These are phyloP conservation scores for Heteractis magnifica DNA, from an alignment of 92 coral and sea anemone genomes.

Conservation along the genomic window DNA sequence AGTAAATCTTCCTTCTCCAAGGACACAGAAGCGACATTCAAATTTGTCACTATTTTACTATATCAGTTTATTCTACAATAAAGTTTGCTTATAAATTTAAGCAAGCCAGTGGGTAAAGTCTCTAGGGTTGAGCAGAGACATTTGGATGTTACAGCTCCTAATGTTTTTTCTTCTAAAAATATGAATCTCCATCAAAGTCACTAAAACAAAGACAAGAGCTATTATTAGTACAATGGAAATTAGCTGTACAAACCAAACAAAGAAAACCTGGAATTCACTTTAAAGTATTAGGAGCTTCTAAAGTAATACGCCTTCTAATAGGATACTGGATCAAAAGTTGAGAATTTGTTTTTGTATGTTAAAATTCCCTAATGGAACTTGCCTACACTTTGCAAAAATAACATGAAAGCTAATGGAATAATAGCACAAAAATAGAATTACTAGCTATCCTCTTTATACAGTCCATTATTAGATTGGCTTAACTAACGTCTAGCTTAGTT, in stretches of 20 bases:
- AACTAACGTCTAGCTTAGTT: too few relatives aligned
- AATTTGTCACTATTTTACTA: background rate
- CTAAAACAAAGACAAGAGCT: background rate
- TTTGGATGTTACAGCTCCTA: too few relatives aligned
- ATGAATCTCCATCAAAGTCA: background rate
- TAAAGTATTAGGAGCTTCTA: background rate
- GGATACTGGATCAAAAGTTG: background rate
- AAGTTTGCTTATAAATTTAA: background rate
- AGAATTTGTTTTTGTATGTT: background rate
- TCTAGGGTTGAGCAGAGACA: too few relatives aligned
- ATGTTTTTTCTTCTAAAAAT: background rate
- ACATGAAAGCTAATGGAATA: background rate
- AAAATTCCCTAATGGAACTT: background rate
- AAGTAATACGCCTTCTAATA: background rate
- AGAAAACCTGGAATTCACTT: slow-evolving; percentile 1
- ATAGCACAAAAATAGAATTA: background rate
- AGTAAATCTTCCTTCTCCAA: background rate
- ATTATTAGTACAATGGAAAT: background rate
- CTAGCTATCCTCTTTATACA: background rate
- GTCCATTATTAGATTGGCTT: too few relatives aligned
- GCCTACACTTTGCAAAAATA: background rate
- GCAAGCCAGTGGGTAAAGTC: too few relatives aligned
- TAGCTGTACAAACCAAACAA: background rate
- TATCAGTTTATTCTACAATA: background rate
- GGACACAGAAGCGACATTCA: background rate